These are phyloP conservation scores for Aegotheles bennettii DNA, from an alignment of 2,113 vertebrate species.

Conservation along the genomic window DNA sequence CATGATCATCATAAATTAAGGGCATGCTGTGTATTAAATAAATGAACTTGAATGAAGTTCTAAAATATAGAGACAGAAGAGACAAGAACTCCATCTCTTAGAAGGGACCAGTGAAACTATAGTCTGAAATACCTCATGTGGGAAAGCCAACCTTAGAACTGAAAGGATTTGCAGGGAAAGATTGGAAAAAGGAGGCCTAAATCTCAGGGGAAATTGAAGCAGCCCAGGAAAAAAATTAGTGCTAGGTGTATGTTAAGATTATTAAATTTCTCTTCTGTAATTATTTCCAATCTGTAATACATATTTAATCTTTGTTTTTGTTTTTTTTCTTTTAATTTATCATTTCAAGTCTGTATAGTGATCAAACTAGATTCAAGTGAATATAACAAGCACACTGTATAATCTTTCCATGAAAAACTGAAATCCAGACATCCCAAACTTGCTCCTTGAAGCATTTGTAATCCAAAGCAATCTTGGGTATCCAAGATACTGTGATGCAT, in stretches of 20 bases:
- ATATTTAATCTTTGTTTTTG: neutral
- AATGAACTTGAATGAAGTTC: neutral
- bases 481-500: neutral
- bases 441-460: neutral
- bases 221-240: neutral
- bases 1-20: neutral
- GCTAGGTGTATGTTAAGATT: neutral
- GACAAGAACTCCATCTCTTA: neutral
- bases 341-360: neutral
- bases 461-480: neutral
- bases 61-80: neutral
- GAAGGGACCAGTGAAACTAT: neutral
- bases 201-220: neutral
- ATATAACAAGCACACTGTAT: neutral
- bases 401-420: neutral
- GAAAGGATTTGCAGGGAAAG: fast-evolving
- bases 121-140: neutral
- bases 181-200: neutral
- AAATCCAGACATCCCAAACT: neutral
- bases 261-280: neutral
- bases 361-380: neutral
- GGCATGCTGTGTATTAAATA: neutral
- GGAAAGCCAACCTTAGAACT: neutral
- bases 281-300: neutral
- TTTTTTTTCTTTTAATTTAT: neutral